A percentile compares a stretch with the other conserved stretches of the same genome.
Conservation (phyloP, 2,888 invertebrate species). For the Autographa gamma region DNA sequence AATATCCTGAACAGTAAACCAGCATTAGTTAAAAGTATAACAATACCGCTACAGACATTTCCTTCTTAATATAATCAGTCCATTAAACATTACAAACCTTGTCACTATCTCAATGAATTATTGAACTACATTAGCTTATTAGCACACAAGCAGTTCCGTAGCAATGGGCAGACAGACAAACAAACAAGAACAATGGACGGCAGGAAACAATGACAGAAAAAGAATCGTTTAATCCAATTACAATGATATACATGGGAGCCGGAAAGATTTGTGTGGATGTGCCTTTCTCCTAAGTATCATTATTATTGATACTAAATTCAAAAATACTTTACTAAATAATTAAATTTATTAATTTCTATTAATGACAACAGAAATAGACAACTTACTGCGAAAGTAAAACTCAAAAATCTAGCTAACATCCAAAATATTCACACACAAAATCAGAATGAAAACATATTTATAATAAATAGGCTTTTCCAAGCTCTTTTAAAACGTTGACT, state of each 20-base stretch:
- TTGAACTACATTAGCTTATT: slow-evolving; percentile 86
- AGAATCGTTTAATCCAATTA: slow-evolving; percentile 88
- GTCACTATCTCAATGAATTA: slow-evolving; percentile 80
- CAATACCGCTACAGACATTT: slow-evolving; percentile 39
- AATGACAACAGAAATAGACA: too few relatives aligned
- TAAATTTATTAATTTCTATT: too few relatives aligned
- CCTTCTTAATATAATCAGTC: slow-evolving; percentile 58
- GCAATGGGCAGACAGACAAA: slow-evolving; percentile 70
- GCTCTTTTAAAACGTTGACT: too few relatives aligned
- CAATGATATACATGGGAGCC: slow-evolving; percentile 76
- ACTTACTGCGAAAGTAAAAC: too few relatives aligned
- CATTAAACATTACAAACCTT: slow-evolving; percentile 55
- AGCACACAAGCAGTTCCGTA: slow-evolving; percentile 72
- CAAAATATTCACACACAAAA: too few relatives aligned
- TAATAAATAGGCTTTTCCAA: too few relatives aligned
- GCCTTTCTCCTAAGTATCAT: slow-evolving; percentile 9
- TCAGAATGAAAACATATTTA: too few relatives aligned
- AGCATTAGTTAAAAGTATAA: background rate
- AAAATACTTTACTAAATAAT: too few relatives aligned
- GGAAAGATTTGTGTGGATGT: slow-evolving; percentile 66
- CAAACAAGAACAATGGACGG: slow-evolving; percentile 82
- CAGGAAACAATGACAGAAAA: slow-evolving; percentile 84
- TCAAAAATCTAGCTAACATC: too few relatives aligned
- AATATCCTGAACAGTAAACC: too few relatives aligned
- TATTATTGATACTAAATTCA: background rate